Evolutionary conservation across 2,797 vertebrate genomes (phyloP), one percentile per base, ranked within the genome.

Genomic region (Platyrinchus mystaceus): DNA sequence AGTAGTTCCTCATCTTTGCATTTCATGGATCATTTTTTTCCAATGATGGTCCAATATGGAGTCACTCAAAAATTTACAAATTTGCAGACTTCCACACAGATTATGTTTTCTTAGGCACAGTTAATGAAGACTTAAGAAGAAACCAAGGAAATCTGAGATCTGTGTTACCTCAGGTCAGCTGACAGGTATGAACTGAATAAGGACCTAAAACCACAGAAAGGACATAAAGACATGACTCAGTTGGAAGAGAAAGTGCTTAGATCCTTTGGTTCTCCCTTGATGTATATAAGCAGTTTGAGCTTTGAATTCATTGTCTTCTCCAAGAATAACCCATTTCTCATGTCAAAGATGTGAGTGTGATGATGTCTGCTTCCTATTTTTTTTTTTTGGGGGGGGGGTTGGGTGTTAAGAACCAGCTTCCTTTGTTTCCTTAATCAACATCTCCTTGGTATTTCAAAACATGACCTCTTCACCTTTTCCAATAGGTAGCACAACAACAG

Each of bases 341-440:
- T 71, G 79, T 90, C 55, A 62, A 36, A 62, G 58, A 88, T 85
- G 37, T 37, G 37, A 87, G 10, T 44, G 56, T 77, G 56, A 91
- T 64, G 80, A 84, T 76, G 59, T 14, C 67, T 80, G 19, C 63
- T 87, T 95, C 75, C 79, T 66, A 7, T 87, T 68, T 78, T 85
- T 62, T 39, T 5, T 59, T 2, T 1, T 12, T 2, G 5, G 5
- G 6, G 1, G n/a, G 5, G 5, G 0, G 20, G 55, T 64, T 63
- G 41, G 56, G 55, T 95, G 63, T 84, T 93, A 95, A 96, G 50
- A 96, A 80, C 20, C 34, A 75, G 17, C 27, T 95, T 96, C 89
- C 80, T 92, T 90, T 93, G 73, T 95, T 95, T 94, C 83, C 44
- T 96, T 97, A 94, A 95, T 96, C 95, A 97, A 93, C 52, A 87